phyloP scores from a whole-genome alignment of 2,797 vertebrate genomes.

The Oryzias dopingdopingensis region DNA sequence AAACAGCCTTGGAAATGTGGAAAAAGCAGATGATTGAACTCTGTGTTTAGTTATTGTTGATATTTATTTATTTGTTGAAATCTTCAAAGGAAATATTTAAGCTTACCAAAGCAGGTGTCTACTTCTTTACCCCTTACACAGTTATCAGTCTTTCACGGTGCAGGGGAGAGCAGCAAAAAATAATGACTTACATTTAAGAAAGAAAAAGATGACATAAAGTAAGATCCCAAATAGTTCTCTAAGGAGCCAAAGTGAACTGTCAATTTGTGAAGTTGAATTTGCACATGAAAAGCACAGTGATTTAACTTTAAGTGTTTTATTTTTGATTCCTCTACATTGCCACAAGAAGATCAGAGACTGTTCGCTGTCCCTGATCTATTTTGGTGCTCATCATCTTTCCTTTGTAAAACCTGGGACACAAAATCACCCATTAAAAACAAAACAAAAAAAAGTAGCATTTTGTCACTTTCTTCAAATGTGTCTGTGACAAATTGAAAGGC shows the following conservation, averaged over 20 bases:
- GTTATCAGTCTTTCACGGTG: conserved; percentile 49
- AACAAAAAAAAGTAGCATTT: conserved; percentile 37
- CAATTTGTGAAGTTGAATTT: conserved; percentile 75
- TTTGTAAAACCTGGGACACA: conserved; percentile 68
- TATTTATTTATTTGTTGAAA: conserved; percentile 72
- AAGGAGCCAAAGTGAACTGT: conserved; percentile 61
- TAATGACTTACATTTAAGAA: conserved; percentile 61
- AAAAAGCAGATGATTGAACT: conserved; percentile 39
- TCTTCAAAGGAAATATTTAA: conserved; percentile 70
- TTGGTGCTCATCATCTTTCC: conserved; percentile 70
- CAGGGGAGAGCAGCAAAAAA: conserved; percentile 55
- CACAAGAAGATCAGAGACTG: conserved; percentile 71
- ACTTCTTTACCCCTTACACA: conserved; percentile 63
- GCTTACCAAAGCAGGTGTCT: conserved; percentile 70
- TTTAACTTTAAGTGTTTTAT: conserved; percentile 74
- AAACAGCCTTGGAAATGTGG: conserved; percentile 33
- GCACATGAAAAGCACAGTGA: conserved; percentile 71
- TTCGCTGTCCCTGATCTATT: conserved; percentile 74
- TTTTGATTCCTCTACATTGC: conserved; percentile 64
- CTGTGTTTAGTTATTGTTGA: conserved; percentile 53
- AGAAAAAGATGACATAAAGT: conserved; percentile 25
- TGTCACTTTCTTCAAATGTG: conserved; percentile 57
- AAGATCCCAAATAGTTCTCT: conserved; percentile 59
- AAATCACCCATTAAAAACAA: conserved; percentile 70
- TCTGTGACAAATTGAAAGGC: conserved; percentile 46